These are phyloP conservation scores for Labia minor DNA, from an alignment of 2,888 invertebrate genomes.

Conservation along the genomic window DNA sequence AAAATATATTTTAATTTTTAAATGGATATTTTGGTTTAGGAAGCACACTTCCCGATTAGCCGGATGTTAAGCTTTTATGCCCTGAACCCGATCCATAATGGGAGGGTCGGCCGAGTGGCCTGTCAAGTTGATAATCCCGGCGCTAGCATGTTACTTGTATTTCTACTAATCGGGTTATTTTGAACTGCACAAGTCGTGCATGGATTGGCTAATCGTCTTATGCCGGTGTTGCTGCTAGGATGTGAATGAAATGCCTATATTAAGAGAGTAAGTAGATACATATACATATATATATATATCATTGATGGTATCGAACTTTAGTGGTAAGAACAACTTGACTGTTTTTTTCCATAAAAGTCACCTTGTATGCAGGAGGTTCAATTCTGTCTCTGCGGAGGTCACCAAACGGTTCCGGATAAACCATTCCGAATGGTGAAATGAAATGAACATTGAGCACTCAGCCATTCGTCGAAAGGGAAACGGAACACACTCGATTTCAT, in stretches of 20 bases:
- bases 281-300: too few relatives aligned
- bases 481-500: constrained; percentile 2
- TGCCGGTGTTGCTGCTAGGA: background rate
- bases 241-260: background rate
- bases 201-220: background rate
- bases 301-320: background rate
- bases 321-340: background rate
- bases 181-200: background rate
- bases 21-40: too few relatives aligned
- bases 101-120: background rate
- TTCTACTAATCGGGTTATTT: background rate
- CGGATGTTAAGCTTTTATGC: background rate
- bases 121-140: background rate
- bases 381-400: too few relatives aligned
- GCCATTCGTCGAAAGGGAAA: background rate
- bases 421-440: background rate
- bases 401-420: background rate
- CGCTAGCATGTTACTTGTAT: constrained; percentile 3
- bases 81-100: background rate
- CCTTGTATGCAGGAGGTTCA: background rate
- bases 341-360: background rate
- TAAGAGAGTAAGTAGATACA: background rate
- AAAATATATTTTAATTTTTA: too few relatives aligned
- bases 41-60: too few relatives aligned
- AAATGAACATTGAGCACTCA: too few relatives aligned